A percentile compares a stretch with the other conserved stretches of the same genome.
Evolutionary conservation across 2,797 vertebrate genomes (phyloP).

Genomic region (Natrix natrix): DNA sequence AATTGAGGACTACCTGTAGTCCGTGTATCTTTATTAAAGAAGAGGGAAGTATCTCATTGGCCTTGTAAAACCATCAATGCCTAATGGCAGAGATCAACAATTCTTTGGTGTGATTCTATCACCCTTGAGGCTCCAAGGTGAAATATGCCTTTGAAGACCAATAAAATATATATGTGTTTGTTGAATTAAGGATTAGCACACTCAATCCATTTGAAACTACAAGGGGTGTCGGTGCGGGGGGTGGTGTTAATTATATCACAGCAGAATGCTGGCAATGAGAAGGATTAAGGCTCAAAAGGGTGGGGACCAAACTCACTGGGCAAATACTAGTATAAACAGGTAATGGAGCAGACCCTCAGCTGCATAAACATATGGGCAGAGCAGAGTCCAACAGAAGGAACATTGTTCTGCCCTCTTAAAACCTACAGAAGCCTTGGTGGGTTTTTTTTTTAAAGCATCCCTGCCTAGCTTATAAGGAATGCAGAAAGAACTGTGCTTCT

Average conservation of each 20-base stretch:
- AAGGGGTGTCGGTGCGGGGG: background rate
- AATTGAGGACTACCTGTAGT: background rate
- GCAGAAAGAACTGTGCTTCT: background rate
- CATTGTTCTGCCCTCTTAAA: conserved; percentile 26
- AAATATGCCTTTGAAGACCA: conserved; percentile 22
- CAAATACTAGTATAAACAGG: background rate
- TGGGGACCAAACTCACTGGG: conserved; percentile 16
- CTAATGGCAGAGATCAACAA: background rate
- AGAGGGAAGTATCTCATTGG: background rate
- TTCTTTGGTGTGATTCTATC: conserved; percentile 12
- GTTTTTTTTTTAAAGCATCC: background rate
- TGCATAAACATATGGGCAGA: conserved; percentile 24
- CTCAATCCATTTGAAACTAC: conserved; percentile 19
- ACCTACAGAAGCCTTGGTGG: background rate
- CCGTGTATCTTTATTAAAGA: no score
- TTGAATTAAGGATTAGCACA: conserved; percentile 31
- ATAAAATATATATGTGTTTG: conserved; percentile 27
- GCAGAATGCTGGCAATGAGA: conserved; percentile 5
- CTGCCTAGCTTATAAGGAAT: background rate
- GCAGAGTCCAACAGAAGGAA: conserved; percentile 16
- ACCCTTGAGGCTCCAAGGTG: conserved; percentile 4
- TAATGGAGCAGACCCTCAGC: conserved; percentile 34
- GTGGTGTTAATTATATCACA: background rate
- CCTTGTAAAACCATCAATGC: background rate
- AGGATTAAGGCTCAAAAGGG: conserved; percentile 19